Conservation (phyloP, 2,113 vertebrate species). For the Numenius arquata region DNA sequence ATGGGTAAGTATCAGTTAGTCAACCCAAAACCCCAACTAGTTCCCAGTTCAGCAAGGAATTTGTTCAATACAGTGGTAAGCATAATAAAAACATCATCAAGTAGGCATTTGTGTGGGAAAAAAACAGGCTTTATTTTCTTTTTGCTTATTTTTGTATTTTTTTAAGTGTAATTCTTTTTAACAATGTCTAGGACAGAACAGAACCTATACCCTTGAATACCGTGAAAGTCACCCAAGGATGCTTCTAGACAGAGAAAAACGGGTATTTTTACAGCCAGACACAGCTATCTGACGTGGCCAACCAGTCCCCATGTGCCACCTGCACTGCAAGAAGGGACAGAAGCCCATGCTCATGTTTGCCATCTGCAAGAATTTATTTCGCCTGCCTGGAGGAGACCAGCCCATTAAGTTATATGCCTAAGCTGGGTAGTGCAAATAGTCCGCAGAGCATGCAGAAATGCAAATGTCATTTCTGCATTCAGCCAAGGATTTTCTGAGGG, state of each 20-base stretch:
- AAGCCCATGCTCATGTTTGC: fast-evolving
- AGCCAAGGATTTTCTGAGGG: fast-evolving
- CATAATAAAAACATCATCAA: background rate
- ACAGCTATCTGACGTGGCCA: background rate
- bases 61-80: background rate
- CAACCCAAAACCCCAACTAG: background rate
- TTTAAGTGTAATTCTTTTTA: background rate
- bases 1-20: background rate
- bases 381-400: background rate
- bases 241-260: background rate
- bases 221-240: background rate
- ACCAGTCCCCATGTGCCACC: fast-evolving
- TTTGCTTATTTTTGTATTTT: background rate
- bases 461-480: background rate
- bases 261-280: background rate
- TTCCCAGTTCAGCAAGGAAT: background rate
- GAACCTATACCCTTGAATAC: background rate
- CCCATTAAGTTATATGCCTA: background rate
- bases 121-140: background rate
- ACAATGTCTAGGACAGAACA: background rate
- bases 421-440: background rate
- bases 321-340: background rate
- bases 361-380: background rate
- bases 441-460: background rate
- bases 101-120: background rate